Evolutionary conservation across 2,888 invertebrate species (phyloP).

Genomic region (Folsomia manolachei): DNA sequence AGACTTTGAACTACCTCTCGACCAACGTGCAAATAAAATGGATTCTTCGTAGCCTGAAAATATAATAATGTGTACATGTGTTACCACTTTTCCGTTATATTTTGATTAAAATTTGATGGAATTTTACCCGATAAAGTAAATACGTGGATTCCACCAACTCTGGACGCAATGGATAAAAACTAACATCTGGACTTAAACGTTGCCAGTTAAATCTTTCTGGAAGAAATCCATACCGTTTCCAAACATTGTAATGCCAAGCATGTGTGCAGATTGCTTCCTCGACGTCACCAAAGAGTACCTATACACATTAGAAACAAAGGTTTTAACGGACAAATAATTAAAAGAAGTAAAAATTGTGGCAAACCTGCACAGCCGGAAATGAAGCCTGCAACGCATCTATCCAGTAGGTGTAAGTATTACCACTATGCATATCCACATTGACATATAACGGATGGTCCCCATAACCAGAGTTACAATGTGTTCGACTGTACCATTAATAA

Average conservation of each 20-base stretch:
- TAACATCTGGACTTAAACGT: constrained; percentile 58
- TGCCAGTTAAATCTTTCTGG: constrained; percentile 60
- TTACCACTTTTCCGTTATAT: neutral
- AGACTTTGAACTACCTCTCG: constrained; percentile 60
- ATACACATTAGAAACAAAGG: neutral
- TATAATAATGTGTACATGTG: neutral
- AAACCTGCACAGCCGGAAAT: constrained; percentile 56
- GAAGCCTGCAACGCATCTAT: constrained; percentile 63
- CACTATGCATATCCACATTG: constrained; percentile 65
- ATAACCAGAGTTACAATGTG: constrained; percentile 59
- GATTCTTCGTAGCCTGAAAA: constrained; percentile 61
- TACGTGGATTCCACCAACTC: constrained; percentile 66
- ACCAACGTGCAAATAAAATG: constrained; percentile 66
- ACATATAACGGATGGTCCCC: constrained; percentile 63
- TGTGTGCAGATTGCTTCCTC: constrained; percentile 66
- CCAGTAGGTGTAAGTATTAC: constrained; percentile 62
- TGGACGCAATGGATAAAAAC: constrained; percentile 64
- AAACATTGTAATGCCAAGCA: constrained; percentile 63
- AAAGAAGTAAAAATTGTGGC: neutral
- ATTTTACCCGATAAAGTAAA: constrained; percentile 55
- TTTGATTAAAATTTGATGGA: neutral
- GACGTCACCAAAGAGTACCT: constrained; percentile 62
- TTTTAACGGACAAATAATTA: neutral
- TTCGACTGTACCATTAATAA: constrained; percentile 54
- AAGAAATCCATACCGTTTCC: constrained; percentile 61